Percentiles rank a stretch among this genome's conserved stretches.
Conservation (phyloP, 92 coral and sea anemone species). For the Meandrina meandrites region DNA sequence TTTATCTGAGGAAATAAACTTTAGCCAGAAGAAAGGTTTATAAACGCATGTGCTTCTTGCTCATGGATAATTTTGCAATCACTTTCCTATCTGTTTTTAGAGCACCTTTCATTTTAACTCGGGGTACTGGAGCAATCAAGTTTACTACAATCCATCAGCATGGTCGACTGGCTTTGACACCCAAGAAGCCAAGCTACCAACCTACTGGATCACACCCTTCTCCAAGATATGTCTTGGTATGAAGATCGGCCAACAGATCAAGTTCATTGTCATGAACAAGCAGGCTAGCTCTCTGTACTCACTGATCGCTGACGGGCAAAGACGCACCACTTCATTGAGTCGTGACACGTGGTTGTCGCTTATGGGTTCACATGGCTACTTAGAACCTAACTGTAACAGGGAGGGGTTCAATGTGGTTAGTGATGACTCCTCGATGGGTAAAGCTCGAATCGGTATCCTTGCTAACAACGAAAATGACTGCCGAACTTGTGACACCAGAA, state of each 20-base stretch:
- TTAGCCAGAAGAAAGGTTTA: no score
- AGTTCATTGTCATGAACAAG: not conserved
- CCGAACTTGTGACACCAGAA: not conserved
- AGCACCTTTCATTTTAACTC: not conserved
- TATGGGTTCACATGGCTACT: not conserved
- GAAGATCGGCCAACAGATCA: not conserved
- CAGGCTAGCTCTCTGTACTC: slow-evolving; percentile 1
- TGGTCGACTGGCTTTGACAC: not conserved
- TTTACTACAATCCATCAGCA: not conserved
- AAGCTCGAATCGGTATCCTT: slow-evolving; percentile 8
- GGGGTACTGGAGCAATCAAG: not conserved
- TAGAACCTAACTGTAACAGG: not conserved
- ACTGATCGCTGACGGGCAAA: not conserved
- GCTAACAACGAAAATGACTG: not conserved
- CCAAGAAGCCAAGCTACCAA: not conserved
- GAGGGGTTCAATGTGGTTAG: not conserved
- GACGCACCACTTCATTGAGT: not conserved
- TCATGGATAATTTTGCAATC: not conserved
- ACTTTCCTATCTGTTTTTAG: not conserved
- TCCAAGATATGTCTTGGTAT: not conserved
- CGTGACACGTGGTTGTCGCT: not conserved
- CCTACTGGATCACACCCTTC: slow-evolving; percentile 12
- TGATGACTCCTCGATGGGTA: not conserved
- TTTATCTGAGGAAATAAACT: no score
- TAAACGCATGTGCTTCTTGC: no score